Evolutionary conservation across 2,113 vertebrate species (phyloP), one percentile per base, ranked within the genome.

Genomic region (Nibea coibor): DNA sequence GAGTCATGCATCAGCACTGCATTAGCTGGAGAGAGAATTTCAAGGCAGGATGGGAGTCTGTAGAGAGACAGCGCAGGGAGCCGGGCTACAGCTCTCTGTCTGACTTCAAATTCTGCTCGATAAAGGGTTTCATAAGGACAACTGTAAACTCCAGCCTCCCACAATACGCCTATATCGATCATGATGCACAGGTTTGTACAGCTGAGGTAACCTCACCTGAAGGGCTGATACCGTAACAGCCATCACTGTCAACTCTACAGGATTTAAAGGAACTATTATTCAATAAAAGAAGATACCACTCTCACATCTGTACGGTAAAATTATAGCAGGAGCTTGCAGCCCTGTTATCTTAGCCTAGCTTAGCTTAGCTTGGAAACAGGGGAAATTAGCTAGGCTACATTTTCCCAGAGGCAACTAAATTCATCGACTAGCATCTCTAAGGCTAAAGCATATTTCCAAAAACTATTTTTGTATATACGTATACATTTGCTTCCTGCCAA

Each of bases 1-100:
- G 89, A 88, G 84, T 91, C 88, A 86, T 75, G 67, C 84, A 75
- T 84, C 67, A 72, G 73, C 35, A 47, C 67, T 69, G 83, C 85
- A 51, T 89, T 73, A 70, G 83, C 67, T n/a, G 67, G 53, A 54
- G 80, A 74, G 70, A 87, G 75, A 31, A 75, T 78, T 79, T 86
- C 65, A 81, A 81, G 61, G 63, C 78, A 75, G 56, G 50, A 65
- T 57, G 58, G 75, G 69, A 73, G 74, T 82, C 78, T 56, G 42
- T 22, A 54, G 77, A 75, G 71, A 87, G 48, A 51, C 39, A 50
- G 17, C 20, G 5, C 10, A 26, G 61, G 45, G 71, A 83, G 68
- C 61, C 20, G 19, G 47, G 51, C n/a, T 35, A 39, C 8, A 22
- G 14, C 45, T 65, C 76, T 86, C 50, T 48, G 63, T 58, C 83